These are phyloP conservation scores for Plecturocebus donacophilus DNA, from an alignment of 2,113 vertebrate species.

Conservation along the genomic window DNA sequence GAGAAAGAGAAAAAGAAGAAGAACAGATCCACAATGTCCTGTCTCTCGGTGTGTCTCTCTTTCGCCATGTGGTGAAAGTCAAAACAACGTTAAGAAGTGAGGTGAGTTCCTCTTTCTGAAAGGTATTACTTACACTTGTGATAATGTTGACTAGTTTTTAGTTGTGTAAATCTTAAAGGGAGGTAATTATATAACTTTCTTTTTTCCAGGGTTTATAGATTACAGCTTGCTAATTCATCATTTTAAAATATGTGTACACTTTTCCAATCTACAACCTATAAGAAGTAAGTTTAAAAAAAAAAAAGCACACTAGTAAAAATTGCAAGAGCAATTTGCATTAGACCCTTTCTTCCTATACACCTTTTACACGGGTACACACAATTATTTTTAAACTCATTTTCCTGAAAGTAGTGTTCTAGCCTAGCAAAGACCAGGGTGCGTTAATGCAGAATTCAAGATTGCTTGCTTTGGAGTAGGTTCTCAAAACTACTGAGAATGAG, in stretches of 20 bases:
- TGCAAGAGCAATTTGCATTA: neutral
- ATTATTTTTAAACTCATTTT: neutral
- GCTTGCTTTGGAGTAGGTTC: neutral
- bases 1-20: neutral
- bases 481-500: neutral
- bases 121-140: neutral
- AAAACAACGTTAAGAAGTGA: neutral
- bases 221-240: neutral
- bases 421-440: rapidly evolving
- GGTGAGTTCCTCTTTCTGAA: neutral
- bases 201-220: neutral
- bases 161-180: neutral
- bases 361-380: rapidly evolving
- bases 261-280: neutral
- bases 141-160: neutral
- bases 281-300: neutral
- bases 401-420: neutral
- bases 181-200: neutral
- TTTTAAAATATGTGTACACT: neutral
- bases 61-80: too few relatives aligned
- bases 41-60: too few relatives aligned
- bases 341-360: rapidly evolving
- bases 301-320: neutral
- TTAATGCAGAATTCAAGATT: rapidly evolving
- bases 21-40: too few relatives aligned